Percentiles rank a stretch among this genome's conserved stretches.
phyloP scores from a whole-genome alignment of 2,113 vertebrate genomes.

The Amblyornis subalaris region DNA sequence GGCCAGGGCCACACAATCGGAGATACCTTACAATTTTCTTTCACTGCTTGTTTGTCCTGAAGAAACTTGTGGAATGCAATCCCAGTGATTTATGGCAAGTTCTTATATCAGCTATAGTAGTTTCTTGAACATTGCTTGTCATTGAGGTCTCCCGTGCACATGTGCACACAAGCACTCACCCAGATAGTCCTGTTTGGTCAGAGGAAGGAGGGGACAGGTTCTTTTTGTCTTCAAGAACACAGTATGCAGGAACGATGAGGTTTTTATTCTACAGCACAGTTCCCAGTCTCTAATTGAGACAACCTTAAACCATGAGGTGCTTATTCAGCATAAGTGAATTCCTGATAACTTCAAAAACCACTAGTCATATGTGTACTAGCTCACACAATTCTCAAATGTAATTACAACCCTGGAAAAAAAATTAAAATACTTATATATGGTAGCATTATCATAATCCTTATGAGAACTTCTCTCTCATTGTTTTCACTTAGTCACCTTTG shows the following conservation, averaged over 20 bases:
- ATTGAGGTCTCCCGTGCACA: not conserved
- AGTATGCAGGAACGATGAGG: not conserved
- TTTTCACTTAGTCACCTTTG: not conserved
- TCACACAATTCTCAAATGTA: not conserved
- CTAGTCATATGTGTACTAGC: not conserved
- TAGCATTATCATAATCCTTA: not conserved
- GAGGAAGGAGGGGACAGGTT: not conserved
- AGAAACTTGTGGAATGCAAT: not conserved
- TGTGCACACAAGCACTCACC: rapidly evolving
- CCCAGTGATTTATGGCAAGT: not conserved
- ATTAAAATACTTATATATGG: not conserved
- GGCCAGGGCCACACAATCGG: not conserved
- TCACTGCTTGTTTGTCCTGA: not conserved
- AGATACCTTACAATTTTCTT: not conserved
- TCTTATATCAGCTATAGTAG: not conserved
- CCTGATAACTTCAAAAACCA: not conserved
- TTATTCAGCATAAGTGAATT: not conserved
- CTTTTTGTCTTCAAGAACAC: not conserved
- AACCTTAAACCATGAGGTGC: not conserved
- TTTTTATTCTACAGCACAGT: not conserved
- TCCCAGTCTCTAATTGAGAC: not conserved
- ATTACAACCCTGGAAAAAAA: not conserved
- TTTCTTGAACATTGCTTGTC: not conserved
- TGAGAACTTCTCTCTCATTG: not conserved
- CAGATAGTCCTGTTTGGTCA: not conserved